phyloP scores from a whole-genome alignment of 2,113 vertebrate species.

The Sarotherodon lohbergeri region DNA sequence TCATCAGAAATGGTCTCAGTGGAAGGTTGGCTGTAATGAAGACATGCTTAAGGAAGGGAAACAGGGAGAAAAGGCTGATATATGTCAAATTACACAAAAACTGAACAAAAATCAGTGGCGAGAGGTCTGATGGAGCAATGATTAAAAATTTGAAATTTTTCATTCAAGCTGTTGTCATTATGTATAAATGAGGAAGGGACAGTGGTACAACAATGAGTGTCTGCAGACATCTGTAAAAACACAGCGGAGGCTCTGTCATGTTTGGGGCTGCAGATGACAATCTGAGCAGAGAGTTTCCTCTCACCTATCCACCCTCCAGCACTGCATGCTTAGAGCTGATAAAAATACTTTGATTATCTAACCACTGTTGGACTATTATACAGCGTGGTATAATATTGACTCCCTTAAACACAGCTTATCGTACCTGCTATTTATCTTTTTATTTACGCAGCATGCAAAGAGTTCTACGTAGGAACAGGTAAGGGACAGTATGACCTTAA shows the following conservation, averaged over 20 bases:
- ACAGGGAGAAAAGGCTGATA: not conserved
- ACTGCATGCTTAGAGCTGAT: not conserved
- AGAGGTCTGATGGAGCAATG: not conserved
- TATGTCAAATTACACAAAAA: not conserved
- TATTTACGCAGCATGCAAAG: slow-evolving; percentile 32
- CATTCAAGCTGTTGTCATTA: rapidly evolving
- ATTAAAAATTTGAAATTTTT: not conserved
- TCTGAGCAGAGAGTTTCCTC: not conserved
- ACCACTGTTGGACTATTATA: slow-evolving; percentile 2
- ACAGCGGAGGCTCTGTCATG: not conserved
- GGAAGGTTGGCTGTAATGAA: not conserved
- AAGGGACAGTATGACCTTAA: slow-evolving; percentile 35
- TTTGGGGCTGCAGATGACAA: not conserved
- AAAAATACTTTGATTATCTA: not conserved
- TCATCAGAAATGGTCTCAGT: not conserved
- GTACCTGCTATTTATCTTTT: not conserved
- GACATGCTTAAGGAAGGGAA: not conserved
- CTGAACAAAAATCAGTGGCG: not conserved
- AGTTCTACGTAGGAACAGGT: not conserved
- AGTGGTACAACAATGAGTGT: not conserved
- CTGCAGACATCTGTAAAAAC: not conserved
- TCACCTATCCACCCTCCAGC: not conserved
- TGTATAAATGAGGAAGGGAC: not conserved
- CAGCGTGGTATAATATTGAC: not conserved
- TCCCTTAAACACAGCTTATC: slow-evolving; percentile 27